A percentile compares a stretch with the other conserved stretches of the same genome.
Conservation (phyloP, 2,797 vertebrate genomes). For the Monodelphis domestica region DNA sequence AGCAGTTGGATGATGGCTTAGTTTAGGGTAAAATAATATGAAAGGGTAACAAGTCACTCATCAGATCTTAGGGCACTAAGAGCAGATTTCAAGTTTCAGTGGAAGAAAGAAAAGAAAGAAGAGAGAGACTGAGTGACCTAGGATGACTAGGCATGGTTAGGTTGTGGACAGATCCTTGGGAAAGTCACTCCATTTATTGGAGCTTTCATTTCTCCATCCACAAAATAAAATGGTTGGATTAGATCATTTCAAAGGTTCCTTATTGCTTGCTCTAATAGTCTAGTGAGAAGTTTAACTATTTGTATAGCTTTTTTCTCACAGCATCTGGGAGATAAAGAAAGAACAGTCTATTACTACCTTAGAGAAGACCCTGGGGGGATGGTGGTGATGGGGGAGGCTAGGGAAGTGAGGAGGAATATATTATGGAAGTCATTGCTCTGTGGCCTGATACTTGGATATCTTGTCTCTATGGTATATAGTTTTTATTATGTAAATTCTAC, state of each 20-base stretch:
- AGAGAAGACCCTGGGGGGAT: background rate
- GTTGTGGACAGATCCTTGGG: background rate
- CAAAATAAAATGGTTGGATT: background rate
- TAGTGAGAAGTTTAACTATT: constrained; percentile 35
- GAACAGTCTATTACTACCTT: background rate
- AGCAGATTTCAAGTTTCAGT: background rate
- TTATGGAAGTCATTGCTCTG: background rate
- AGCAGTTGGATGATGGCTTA: background rate
- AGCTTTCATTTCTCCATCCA: constrained; percentile 17
- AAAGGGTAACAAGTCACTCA: background rate
- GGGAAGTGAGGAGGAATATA: background rate
- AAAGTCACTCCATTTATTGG: constrained; percentile 14
- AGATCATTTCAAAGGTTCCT: background rate
- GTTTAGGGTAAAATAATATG: background rate
- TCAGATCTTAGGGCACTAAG: background rate
- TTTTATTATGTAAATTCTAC: background rate
- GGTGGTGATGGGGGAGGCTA: background rate
- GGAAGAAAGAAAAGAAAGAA: background rate
- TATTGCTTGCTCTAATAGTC: background rate
- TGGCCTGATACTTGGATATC: background rate
- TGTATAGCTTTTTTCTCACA: background rate
- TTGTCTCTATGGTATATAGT: background rate
- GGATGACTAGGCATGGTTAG: background rate
- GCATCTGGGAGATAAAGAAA: background rate
- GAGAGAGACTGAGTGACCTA: background rate